Base-by-base conservation (phyloP, 2,113 vertebrate species). In the Turdus rufiventris region DNA sequence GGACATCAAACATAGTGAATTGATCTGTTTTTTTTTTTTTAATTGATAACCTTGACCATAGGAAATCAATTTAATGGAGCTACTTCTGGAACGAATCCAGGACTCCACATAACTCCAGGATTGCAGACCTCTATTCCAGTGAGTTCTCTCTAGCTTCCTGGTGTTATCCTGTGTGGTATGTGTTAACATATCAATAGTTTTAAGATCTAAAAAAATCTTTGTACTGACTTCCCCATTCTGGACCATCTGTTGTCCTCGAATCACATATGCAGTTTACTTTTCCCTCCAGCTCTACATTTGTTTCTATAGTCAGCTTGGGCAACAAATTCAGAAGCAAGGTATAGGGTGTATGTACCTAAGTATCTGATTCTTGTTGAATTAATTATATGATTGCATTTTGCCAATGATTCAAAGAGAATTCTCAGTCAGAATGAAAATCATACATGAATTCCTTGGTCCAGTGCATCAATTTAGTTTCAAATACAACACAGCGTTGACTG, bases 161-260 rank as follows among this genome's bases (percentile, higher is more conserved):
- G 76, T 94, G 88, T 63, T 94, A 85, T 26, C 47, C 48, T 71
- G 45, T 73, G 50, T 89, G 77, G 82, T 92, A 95, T 48, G 70
- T 87, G 84, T 81, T 83, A 94, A 74, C 38, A 31, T 88, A 86
- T 58, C 83, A 97, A 92, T 96, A 86, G 63, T 65, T 95, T 95
- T 70, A 75, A 71, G 91, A 77, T 80, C 88, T 93, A 93, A 96
- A 96, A 93, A 88, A 71, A 67, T 73, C 76, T 63, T 90, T 3
- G 2, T 75, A 71, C 74, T 81, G 86, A 94, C 42, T 96, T 92
- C 31, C 56, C 73, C 45, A 38, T 85, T 76, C 38, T 76, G 61
- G 68, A 61, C 91, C 91, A 96, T 96, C 83, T 95, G 92, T 78
- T 96, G 81, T 86, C 90, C 88, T 95, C 65, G 88, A 54, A 88